Evolutionary conservation across 2,113 vertebrate species (phyloP), one percentile per base, ranked within the genome.

Genomic region (Orthonyx spaldingii): DNA sequence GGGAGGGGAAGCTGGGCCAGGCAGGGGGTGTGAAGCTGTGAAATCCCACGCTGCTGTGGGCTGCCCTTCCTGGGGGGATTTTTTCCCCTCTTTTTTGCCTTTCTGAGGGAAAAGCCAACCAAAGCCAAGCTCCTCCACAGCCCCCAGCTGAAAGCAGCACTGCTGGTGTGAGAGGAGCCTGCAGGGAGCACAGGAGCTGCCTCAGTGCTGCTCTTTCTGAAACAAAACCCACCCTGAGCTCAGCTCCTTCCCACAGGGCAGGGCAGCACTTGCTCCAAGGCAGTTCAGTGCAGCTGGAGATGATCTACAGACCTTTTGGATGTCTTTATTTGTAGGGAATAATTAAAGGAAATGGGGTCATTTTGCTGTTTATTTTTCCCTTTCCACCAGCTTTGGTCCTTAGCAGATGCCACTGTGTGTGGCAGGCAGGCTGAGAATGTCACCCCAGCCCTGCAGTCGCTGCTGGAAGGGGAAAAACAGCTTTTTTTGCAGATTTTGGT

Each of bases 251-350:
- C 61, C 52, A 18, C 33, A 0, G 3, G 11, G 13, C 63, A 7
- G 17, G 35, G 37, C 59, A 64, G 32, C 4, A 33, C 49, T 19
- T 32, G 50, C 57, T 61, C 33, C 33, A 5, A 6, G 70, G 59
- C 41, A 22, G 11, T 7, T 42, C 44, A 46, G n/a, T 5, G 47
- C 10, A n/a, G 53, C 74, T 72, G 53, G 33, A 60, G 39, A 3
- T 35, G 1, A 1, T 8, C 49, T 56, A 6, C 37, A 35, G 13
- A 22, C 15, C 35, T 27, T 44, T 6, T 6, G 5, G 11, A 5
- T 11, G n/a, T 0, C 46, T 60, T 13, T 6, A 35, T 14, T 5
- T 27, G 13, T 3, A 24, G 28, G 53, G 39, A n/a, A 44, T 33
- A 8, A 10, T 35, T 24, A 23, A 46, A 41, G 13, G n/a, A 24